phyloP scores from a whole-genome alignment of 2,888 invertebrate species.

The Folsomia candida region DNA sequence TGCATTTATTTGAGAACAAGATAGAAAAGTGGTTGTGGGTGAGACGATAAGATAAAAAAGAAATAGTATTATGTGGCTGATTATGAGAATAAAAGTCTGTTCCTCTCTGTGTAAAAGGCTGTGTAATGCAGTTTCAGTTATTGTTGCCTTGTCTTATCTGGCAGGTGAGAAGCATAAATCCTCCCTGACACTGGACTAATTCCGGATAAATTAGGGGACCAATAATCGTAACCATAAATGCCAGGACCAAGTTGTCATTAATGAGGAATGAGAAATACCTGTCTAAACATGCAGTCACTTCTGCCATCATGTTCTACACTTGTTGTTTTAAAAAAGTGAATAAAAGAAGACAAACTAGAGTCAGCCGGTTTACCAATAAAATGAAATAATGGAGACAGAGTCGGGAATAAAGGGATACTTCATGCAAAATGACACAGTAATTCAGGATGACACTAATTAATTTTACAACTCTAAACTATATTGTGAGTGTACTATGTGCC shows the following conservation, averaged over 20 bases:
- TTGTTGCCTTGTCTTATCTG: not conserved
- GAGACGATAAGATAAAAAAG: not conserved
- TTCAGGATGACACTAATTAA: too few relatives aligned
- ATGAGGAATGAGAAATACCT: not conserved
- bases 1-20: not conserved
- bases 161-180: slow-evolving; percentile 7
- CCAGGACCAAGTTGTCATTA: not conserved
- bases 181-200: slow-evolving; percentile 3
- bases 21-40: not conserved
- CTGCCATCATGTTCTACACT: not conserved
- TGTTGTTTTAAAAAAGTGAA: not conserved
- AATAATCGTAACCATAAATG: slow-evolving; percentile 3
- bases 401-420: too few relatives aligned
- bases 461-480: too few relatives aligned
- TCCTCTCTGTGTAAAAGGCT: not conserved
- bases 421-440: too few relatives aligned
- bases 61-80: not conserved
- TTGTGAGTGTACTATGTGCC: too few relatives aligned
- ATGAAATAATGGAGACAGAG: not conserved
- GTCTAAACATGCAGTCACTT: not conserved
- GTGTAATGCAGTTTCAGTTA: not conserved
- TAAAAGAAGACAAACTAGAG: not conserved
- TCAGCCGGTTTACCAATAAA: not conserved
- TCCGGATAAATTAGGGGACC: not conserved
- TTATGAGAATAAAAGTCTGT: not conserved